Evolutionary conservation across 2,797 vertebrate genomes (phyloP).

Genomic region (Enoplosus armatus): DNA sequence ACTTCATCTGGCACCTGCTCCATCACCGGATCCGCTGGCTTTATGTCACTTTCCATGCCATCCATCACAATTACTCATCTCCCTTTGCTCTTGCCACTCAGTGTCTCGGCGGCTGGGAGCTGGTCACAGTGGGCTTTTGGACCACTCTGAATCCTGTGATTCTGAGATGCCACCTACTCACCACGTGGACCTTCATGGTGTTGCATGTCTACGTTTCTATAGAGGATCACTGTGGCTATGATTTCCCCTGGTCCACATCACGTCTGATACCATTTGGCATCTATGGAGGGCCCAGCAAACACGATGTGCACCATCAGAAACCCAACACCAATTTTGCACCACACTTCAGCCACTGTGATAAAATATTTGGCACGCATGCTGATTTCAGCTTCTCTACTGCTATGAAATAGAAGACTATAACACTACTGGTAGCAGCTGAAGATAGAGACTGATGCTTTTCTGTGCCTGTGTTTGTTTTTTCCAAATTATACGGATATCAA

Average conservation of each 20-base stretch:
- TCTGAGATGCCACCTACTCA: constrained; percentile 81
- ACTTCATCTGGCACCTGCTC: constrained; percentile 86
- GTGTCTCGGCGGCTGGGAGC: constrained; percentile 81
- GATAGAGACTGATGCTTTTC: neutral
- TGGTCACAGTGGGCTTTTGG: constrained; percentile 83
- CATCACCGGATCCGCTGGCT: constrained; percentile 82
- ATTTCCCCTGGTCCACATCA: constrained; percentile 83
- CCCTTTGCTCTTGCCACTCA: constrained; percentile 81
- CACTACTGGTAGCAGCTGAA: neutral
- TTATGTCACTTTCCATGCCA: constrained; percentile 83
- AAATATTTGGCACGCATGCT: constrained; percentile 80
- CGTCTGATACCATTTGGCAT: constrained; percentile 78
- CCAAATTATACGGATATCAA: neutral
- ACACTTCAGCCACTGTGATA: constrained; percentile 83
- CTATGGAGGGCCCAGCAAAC: constrained; percentile 80
- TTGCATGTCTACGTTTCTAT: constrained; percentile 80
- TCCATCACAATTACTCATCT: constrained; percentile 79
- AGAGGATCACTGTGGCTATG: constrained; percentile 83
- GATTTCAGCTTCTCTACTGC: constrained; percentile 68
- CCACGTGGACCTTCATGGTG: constrained; percentile 82
- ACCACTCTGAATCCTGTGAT: constrained; percentile 80
- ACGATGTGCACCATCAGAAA: constrained; percentile 83
- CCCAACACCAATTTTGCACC: constrained; percentile 82
- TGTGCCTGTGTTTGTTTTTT: constrained; percentile 6
- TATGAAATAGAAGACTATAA: constrained; percentile 15